A percentile compares a stretch with the other conserved stretches of the same genome.
These are phyloP conservation scores for Periplaneta americana DNA, from an alignment of 1,140 invertebrate species.

Conservation along the genomic window DNA sequence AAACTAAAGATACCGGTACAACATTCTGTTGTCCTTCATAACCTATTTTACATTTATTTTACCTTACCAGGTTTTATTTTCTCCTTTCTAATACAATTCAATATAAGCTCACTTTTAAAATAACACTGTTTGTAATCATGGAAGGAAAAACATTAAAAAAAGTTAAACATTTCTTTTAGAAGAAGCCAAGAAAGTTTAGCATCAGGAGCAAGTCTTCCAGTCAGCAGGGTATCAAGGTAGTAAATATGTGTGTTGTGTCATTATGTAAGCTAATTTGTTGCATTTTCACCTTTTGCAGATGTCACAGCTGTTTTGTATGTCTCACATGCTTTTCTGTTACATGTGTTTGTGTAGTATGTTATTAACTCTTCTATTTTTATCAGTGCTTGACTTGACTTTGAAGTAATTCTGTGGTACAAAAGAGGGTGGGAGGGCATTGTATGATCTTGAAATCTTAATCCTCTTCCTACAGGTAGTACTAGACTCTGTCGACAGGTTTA, in stretches of 20 bases:
- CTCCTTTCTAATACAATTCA: not conserved
- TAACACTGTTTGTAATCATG: constrained; percentile 1
- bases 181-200: constrained; percentile 49
- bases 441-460: too few relatives aligned
- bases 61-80: not conserved
- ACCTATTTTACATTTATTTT: not conserved
- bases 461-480: too few relatives aligned
- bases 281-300: too few relatives aligned
- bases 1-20: too few relatives aligned
- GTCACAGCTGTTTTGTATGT: too few relatives aligned
- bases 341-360: not conserved
- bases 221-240: constrained; percentile 52
- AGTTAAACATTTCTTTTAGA: constrained; percentile 45
- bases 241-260: not conserved
- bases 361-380: too few relatives aligned
- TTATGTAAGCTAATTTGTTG: not conserved
- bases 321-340: not conserved
- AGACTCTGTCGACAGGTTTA: too few relatives aligned
- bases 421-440: too few relatives aligned
- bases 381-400: too few relatives aligned
- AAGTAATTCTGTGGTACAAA: too few relatives aligned
- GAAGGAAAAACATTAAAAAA: constrained; percentile 24
- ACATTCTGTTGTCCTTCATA: too few relatives aligned
- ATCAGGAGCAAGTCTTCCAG: constrained; percentile 47
- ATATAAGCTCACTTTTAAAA: not conserved